These are phyloP conservation scores for Chlamydotis undulata DNA, from an alignment of 2,113 vertebrate species.

Conservation along the genomic window DNA sequence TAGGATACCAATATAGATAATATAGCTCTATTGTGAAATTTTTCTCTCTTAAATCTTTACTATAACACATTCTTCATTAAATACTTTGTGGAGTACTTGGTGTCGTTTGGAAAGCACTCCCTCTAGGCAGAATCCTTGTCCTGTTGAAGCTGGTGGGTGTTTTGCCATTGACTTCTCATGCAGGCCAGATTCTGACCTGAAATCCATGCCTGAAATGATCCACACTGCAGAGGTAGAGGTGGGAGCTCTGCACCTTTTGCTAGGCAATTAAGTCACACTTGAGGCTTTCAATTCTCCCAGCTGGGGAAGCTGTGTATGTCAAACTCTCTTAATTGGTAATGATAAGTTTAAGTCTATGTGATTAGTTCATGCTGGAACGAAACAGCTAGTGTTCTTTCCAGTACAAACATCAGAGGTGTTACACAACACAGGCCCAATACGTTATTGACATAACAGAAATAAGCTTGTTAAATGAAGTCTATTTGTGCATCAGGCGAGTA, in stretches of 20 bases:
- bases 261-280: background rate
- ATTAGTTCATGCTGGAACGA: background rate
- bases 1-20: background rate
- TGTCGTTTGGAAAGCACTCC: background rate
- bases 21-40: background rate
- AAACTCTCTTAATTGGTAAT: background rate
- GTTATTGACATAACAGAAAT: background rate
- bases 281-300: background rate
- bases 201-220: background rate
- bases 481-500: background rate
- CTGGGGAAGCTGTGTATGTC: background rate
- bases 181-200: background rate
- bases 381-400: background rate
- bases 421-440: background rate
- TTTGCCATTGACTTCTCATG: background rate
- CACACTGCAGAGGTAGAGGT: background rate
- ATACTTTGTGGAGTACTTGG: background rate
- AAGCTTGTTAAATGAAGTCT: conserved; percentile 28
- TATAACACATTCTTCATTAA: background rate
- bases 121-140: background rate
- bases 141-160: background rate
- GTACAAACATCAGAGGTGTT: background rate
- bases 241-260: background rate
- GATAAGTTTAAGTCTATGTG: background rate
- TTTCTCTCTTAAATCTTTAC: background rate